Conservation (phyloP, 2,797 vertebrate genomes). For the Falco naumanni region DNA sequence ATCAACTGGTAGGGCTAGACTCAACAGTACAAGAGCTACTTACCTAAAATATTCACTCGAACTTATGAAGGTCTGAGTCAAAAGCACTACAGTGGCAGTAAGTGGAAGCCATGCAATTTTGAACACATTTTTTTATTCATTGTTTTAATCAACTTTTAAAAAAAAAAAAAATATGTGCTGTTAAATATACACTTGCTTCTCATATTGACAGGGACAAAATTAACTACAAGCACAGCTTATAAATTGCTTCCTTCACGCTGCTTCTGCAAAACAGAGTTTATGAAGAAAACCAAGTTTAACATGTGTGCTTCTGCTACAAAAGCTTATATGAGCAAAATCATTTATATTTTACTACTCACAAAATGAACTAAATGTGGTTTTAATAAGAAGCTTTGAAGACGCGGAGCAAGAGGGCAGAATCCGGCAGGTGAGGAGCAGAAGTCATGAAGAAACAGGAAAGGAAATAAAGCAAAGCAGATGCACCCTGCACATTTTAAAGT, state of each 20-base stretch:
- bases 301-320: neutral
- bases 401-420: neutral
- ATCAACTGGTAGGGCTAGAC: neutral
- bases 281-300: neutral
- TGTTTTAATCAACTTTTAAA: neutral
- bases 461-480: slow-evolving; percentile 10
- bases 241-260: neutral
- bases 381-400: neutral
- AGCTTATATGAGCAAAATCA: neutral
- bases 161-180: neutral
- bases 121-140: neutral
- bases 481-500: neutral
- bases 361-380: neutral
- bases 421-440: neutral
- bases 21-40: neutral
- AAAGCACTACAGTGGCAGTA: neutral
- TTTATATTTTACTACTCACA: neutral
- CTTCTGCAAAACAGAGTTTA: neutral
- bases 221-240: neutral
- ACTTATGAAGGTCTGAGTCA: neutral
- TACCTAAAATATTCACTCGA: neutral
- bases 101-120: neutral
- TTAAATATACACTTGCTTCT: neutral
- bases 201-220: neutral
- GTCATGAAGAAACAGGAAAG: neutral